These are phyloP conservation scores for Falco cherrug DNA, from an alignment of 2,797 vertebrate species.

Conservation along the genomic window DNA sequence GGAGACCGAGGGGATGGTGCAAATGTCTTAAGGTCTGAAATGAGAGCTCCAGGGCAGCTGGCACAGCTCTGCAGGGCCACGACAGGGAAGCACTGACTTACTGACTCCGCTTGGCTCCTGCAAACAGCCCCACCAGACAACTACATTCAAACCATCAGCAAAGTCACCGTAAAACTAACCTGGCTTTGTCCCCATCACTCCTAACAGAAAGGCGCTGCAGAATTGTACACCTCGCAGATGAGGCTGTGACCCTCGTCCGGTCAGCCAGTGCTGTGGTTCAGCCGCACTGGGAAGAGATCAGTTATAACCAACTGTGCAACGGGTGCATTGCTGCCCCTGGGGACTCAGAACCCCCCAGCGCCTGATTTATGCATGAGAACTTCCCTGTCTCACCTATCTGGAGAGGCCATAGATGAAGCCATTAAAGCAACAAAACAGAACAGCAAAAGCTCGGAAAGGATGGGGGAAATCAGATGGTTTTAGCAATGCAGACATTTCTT, in stretches of 20 bases:
- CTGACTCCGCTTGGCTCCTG: accelerated
- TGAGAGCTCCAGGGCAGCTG: not conserved
- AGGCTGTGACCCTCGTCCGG: not conserved
- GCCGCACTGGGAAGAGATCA: not conserved
- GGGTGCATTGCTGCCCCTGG: not conserved
- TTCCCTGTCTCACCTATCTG: not conserved
- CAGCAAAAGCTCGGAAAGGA: not conserved
- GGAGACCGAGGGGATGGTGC: not conserved
- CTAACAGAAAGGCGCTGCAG: not conserved
- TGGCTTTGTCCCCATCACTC: not conserved
- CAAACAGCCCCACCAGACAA: not conserved
- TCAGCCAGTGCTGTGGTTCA: not conserved
- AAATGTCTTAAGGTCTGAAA: not conserved
- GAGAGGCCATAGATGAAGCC: not conserved
- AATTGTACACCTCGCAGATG: not conserved
- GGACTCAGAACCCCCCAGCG: not conserved
- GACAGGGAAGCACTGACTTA: not conserved
- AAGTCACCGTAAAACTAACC: not conserved
- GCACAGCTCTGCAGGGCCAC: not conserved
- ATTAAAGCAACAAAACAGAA: not conserved
- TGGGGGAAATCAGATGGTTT: not conserved
- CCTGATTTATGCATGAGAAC: not conserved
- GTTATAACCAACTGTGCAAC: not conserved
- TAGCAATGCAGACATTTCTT: not conserved
- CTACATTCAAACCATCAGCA: not conserved